Base-by-base conservation (phyloP, 2,888 invertebrate genomes). In the Cephus nigrinus region DNA sequence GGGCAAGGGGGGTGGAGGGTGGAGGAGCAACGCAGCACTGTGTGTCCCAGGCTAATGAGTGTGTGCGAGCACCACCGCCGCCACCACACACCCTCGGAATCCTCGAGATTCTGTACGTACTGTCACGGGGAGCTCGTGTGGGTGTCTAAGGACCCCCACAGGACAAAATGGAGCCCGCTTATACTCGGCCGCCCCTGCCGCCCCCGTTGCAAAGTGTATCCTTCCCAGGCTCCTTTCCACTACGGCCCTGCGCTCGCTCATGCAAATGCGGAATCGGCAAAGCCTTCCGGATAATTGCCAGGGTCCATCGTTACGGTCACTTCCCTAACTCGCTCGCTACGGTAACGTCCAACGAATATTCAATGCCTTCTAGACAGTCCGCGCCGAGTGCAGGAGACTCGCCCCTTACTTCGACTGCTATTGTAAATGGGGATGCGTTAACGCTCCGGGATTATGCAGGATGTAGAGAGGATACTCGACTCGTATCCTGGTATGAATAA, bases 161-260 rank as follows among this genome's bases (percentile, higher is more conserved):
- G 88, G 89, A 90, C 90, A 90, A 90, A 90, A 90, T 90, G 90
- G 90, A 88, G 90, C 88, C 87, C 87, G 89, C 88, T 89, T 87
- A 88, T 88, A 88, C 88, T 86, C 85, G 83, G 83, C 81, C 79
- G 81, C 82, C 86, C 86, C 83, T 85, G 81, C 88, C 86, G 87
- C 86, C 87, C 88, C 69, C 5, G 30, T 32, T 69, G 32, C 32
- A 69, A 82, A 83, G 83, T 83, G 81, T 79, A 81, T 80, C 82
- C 80, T 82, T 83, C 80, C 76, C 81, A 76, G 79, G 81, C 80
- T 81, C 81, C 75, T 82, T 82, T 78, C 40, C 74, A 12, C 30
- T 15, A 15, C 78, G 76, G 76, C 75, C 78, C 75, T 78, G 78
- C 81, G 83, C 81, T 84, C 81, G 83, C 82, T 84, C 81, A 84